These are phyloP conservation scores for Merodon equestris DNA, from an alignment of 2,888 invertebrate genomes.

Conservation along the genomic window DNA sequence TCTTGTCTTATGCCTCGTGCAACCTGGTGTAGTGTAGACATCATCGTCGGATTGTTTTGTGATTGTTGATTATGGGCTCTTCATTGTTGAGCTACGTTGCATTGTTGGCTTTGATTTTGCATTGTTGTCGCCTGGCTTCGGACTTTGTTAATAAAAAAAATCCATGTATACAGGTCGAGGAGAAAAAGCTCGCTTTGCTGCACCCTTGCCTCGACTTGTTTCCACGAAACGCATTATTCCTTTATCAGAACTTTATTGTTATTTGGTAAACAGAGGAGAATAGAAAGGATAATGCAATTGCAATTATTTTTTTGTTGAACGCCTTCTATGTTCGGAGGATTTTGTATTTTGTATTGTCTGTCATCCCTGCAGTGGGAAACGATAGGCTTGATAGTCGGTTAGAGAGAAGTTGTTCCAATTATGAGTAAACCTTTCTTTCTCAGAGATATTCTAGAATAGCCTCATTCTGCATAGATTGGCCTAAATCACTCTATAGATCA, in stretches of 20 bases:
- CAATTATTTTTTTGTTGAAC: constrained; percentile 30
- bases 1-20: constrained; percentile 41
- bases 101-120: constrained; percentile 23
- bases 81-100: constrained; percentile 40
- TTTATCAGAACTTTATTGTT: constrained; percentile 45
- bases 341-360: too few relatives aligned
- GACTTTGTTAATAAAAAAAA: too few relatives aligned
- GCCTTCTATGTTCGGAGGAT: too few relatives aligned
- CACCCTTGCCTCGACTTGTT: constrained; percentile 38
- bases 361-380: too few relatives aligned
- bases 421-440: too few relatives aligned
- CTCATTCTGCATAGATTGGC: too few relatives aligned
- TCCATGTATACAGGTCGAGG: constrained; percentile 27
- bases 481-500: too few relatives aligned
- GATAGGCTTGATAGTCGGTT: too few relatives aligned
- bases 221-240: constrained; percentile 33
- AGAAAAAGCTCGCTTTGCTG: constrained; percentile 17
- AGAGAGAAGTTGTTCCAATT: too few relatives aligned
- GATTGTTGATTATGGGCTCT: constrained; percentile 27
- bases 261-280: constrained; percentile 36
- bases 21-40: neutral
- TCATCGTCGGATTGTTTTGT: constrained; percentile 22
- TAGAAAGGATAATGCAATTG: constrained; percentile 48
- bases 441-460: too few relatives aligned
- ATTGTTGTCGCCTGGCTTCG: too few relatives aligned